These are phyloP conservation scores for Cerceris rybyensis DNA, from an alignment of 2,888 invertebrate genomes.

Conservation along the genomic window DNA sequence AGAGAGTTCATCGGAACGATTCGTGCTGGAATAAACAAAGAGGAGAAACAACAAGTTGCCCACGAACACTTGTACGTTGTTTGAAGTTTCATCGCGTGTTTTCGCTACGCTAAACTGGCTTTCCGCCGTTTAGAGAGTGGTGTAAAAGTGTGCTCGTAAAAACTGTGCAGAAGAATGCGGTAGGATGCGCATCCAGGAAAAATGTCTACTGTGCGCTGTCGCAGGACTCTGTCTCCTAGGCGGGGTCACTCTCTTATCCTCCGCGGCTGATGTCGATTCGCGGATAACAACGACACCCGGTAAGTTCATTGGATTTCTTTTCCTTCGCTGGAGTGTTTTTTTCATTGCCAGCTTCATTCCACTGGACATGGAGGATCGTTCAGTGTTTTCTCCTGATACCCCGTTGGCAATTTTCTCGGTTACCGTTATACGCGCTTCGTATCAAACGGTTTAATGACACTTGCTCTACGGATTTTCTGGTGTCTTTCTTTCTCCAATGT, in stretches of 20 bases:
- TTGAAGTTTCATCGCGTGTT: background rate
- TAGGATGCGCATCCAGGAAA: constrained; percentile 75
- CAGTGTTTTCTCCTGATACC: too few species aligned
- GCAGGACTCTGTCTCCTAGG: constrained; percentile 68
- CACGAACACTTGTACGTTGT: background rate
- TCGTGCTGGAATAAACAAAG: too few species aligned
- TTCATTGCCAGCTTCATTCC: background rate
- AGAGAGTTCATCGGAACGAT: too few species aligned
- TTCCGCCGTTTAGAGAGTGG: background rate
- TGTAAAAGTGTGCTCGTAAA: constrained; percentile 24
- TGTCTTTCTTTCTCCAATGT: too few species aligned
- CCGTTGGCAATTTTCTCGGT: too few species aligned
- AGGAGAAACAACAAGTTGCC: background rate
- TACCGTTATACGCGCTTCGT: too few species aligned
- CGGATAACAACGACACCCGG: constrained; percentile 30
- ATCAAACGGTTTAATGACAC: too few species aligned
- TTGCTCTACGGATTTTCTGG: too few species aligned
- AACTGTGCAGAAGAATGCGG: constrained; percentile 71
- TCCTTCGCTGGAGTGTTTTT: background rate
- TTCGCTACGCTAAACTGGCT: background rate
- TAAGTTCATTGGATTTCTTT: constrained; percentile 25
- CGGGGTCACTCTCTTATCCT: constrained; percentile 56
- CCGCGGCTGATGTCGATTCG: constrained; percentile 37
- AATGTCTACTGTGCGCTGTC: constrained; percentile 71
- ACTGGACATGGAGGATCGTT: too few species aligned